A percentile compares a stretch with the other conserved stretches of the same genome.
These are phyloP conservation scores for Leptoclinus maculatus DNA, from an alignment of 2,797 vertebrate genomes.

Conservation along the genomic window DNA sequence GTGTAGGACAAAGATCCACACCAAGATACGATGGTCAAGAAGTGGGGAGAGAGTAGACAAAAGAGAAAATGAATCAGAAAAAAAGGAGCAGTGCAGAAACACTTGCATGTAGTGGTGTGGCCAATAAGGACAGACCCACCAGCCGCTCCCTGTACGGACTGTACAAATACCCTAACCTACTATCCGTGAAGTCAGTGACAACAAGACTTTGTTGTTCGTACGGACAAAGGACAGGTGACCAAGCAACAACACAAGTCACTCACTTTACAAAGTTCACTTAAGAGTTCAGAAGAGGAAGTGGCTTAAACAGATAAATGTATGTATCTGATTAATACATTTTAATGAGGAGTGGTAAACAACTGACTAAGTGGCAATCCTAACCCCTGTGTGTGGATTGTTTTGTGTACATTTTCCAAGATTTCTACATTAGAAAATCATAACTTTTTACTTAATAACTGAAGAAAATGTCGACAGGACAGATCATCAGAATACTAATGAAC, in stretches of 20 bases:
- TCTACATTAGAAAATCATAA: conserved; percentile 2
- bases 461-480: conserved; percentile 15
- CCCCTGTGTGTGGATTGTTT: background rate
- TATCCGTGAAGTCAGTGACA: background rate
- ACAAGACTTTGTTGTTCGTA: background rate
- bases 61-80: background rate
- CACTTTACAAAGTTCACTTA: background rate
- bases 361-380: background rate
- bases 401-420: background rate
- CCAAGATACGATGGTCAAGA: background rate
- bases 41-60: background rate
- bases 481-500: conserved; percentile 39
- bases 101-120: background rate
- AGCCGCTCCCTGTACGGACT: background rate
- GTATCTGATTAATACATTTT: background rate
- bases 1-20: background rate
- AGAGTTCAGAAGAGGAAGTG: background rate
- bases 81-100: background rate
- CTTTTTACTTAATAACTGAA: conserved; percentile 5
- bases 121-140: background rate
- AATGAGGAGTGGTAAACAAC: background rate
- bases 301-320: background rate
- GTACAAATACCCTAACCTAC: background rate
- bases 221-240: background rate
- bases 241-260: background rate